Percentiles rank a stretch among this genome's conserved stretches.
phyloP scores from a whole-genome alignment of 1,140 invertebrate species.

The Nasonia giraulti region DNA sequence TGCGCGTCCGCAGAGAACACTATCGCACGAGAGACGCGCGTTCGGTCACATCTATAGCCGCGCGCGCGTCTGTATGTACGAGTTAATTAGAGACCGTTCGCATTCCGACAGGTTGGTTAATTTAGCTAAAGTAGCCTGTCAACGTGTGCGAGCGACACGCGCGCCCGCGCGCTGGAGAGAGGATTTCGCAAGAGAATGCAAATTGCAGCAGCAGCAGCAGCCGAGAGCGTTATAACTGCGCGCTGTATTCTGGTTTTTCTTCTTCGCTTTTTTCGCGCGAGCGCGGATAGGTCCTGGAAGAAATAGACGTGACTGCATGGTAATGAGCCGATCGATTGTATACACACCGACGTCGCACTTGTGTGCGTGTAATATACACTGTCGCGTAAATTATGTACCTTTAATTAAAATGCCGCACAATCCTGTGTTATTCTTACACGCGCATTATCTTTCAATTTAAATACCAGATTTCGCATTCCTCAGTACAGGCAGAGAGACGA shows the following conservation, averaged over 20 bases:
- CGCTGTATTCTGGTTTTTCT: background rate
- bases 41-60: background rate
- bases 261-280: background rate
- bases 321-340: background rate
- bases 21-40: background rate
- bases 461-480: background rate
- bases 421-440: too few species aligned
- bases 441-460: background rate
- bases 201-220: constrained; percentile 8
- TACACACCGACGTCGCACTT: background rate
- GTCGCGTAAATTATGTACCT: background rate
- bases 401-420: too few species aligned
- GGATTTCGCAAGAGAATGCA: constrained; percentile 42
- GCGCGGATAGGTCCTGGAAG: background rate
- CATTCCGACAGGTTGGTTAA: constrained; percentile 50
- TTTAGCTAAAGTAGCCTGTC: constrained; percentile 41
- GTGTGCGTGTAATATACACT: background rate
- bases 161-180: background rate
- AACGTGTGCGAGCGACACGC: constrained; percentile 9
- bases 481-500: background rate
- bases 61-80: constrained; percentile 16
- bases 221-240: background rate
- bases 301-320: background rate
- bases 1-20: background rate
- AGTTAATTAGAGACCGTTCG: constrained; percentile 47